phyloP scores from a whole-genome alignment of 2,888 invertebrate species.

The Rapana venosa region DNA sequence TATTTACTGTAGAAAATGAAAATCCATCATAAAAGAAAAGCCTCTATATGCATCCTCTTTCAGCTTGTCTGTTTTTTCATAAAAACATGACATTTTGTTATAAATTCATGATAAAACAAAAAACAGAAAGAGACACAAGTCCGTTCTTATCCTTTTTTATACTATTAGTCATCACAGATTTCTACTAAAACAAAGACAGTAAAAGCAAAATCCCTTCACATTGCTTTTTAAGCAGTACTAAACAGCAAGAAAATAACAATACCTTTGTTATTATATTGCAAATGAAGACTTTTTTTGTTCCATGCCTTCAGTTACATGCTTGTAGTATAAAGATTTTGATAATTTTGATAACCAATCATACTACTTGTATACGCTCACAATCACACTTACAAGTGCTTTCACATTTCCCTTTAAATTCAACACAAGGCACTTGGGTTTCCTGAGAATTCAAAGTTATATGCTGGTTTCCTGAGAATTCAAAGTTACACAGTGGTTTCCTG shows the following conservation, averaged over 20 bases:
- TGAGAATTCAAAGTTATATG: too few species aligned
- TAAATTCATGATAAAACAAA: conserved; percentile 28
- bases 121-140: conserved; percentile 29
- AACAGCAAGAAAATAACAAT: background rate
- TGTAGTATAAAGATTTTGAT: background rate
- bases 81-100: background rate
- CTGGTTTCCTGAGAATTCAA: too few species aligned
- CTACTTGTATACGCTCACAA: too few species aligned
- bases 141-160: conserved; percentile 11
- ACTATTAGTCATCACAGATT: conserved; percentile 3
- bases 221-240: background rate
- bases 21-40: background rate
- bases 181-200: conserved; percentile 14
- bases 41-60: conserved; percentile 17
- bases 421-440: too few species aligned
- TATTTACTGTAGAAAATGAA: background rate
- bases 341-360: background rate
- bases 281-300: background rate
- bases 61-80: conserved; percentile 14
- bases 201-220: background rate
- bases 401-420: too few species aligned
- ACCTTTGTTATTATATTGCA: background rate
- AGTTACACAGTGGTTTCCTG: background rate
- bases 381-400: too few species aligned
- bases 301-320: background rate